Evolutionary conservation across 2,888 invertebrate species (phyloP), one percentile per base, ranked within the genome.

Genomic region (Caenorhabditis zanzibari): DNA sequence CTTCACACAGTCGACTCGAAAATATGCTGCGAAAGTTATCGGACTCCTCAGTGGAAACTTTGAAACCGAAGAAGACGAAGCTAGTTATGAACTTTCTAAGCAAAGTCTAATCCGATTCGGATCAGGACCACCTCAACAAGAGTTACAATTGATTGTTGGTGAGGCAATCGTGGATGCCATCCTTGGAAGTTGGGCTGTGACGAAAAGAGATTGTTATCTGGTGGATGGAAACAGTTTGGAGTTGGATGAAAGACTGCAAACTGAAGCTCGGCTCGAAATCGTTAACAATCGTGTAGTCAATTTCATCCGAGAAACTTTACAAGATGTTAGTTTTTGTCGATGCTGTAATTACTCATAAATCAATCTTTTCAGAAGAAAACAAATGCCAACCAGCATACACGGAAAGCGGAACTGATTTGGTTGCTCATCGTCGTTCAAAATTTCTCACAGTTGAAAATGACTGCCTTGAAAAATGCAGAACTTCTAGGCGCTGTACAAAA

Each of bases 71-170:
- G 26, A 49, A 1, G 47, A 76, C 7, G 63, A 63, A 12, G 22
- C 44, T n/a, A 49, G 41, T 49, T 75, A 64, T 38, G 22, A 68
- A 10, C 63, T 66, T 61, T 58, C 71, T 4, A n/a, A 28, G 2
- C 38, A 58, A 5, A 66, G 82, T 19, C 81, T 89, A 10, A 80
- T 73, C 54, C 63, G 77, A 1, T 79, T 88, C 47, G 88, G 88
- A 16, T 85, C 85, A 26, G 89, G 88, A 4, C 88, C 89, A 4
- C 88, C 88, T n/a, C 88, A 88, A 72, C 86, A 88, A 7, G 89
- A 88, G 49, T 74, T 89, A 1, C 89, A 89, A 64, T 69, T 89
- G 56, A 74, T 81, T 14, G 89, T 88, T n/a, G 89, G 89, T 32
- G 81, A 81, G 28, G 79, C 86, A 16, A 26, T 87, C 2, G 76